phyloP scores from a whole-genome alignment of 2,888 invertebrate genomes.

The Callyntrura guangdongensis region DNA sequence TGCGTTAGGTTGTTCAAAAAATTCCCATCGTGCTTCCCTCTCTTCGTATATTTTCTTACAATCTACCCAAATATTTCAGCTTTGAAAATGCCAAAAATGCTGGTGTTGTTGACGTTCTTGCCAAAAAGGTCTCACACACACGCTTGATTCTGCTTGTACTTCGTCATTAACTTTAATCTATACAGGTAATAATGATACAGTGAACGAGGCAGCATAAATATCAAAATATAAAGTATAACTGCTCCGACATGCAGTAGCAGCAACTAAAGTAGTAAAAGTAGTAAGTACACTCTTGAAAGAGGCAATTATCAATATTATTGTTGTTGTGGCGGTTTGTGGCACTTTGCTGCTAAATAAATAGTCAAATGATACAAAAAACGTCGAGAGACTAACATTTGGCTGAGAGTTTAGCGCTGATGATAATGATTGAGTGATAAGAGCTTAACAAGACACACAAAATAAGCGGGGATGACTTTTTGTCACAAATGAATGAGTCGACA shows the following conservation, averaged over 20 bases:
- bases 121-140: slow-evolving; percentile 48
- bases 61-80: not conserved
- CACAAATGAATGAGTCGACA: slow-evolving; percentile 7
- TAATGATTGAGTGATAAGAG: slow-evolving; percentile 8
- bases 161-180: too few species aligned
- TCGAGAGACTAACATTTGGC: not conserved
- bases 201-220: not conserved
- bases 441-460: slow-evolving; percentile 1
- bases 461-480: slow-evolving; percentile 11
- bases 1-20: not conserved
- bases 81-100: slow-evolving; percentile 18
- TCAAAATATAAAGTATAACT: not conserved
- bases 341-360: not conserved
- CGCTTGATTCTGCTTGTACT: too few species aligned
- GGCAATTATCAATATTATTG: not conserved
- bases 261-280: not conserved
- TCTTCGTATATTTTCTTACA: not conserved
- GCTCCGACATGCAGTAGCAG: not conserved
- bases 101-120: slow-evolving; percentile 22
- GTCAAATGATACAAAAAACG: not conserved
- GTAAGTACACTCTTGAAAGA: not conserved
- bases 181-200: not conserved
- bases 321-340: slow-evolving; percentile 27
- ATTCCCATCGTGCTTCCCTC: slow-evolving; percentile 32
- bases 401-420: slow-evolving; percentile 20